A percentile compares a stretch with the other conserved stretches of the same genome.
These are phyloP conservation scores for Trichopria drosophilae DNA, from an alignment of 2,888 invertebrate species.

Conservation along the genomic window DNA sequence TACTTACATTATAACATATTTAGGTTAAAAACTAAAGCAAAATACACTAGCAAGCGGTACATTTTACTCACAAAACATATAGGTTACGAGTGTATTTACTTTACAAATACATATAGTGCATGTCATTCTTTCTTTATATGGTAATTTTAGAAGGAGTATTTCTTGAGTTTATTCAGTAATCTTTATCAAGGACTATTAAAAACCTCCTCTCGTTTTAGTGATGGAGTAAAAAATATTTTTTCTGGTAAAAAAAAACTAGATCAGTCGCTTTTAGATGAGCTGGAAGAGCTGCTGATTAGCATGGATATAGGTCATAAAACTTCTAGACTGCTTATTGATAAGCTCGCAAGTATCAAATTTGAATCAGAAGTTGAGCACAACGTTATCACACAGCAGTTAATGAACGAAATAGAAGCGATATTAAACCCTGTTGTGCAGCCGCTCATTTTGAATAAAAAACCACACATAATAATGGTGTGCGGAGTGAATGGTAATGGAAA, in stretches of 20 bases:
- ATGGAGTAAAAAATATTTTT: constrained; percentile 14
- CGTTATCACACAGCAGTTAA: constrained; percentile 9
- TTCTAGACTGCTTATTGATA: constrained; percentile 11
- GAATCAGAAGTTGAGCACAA: constrained; percentile 14
- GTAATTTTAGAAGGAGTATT: constrained; percentile 13
- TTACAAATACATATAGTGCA: constrained; percentile 16
- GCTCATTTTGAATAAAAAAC: constrained; percentile 12
- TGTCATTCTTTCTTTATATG: constrained; percentile 12
- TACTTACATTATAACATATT: constrained; percentile 16
- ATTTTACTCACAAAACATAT: constrained; percentile 8
- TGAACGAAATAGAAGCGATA: constrained; percentile 16
- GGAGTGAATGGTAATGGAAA: constrained; percentile 20
- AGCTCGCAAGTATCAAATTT: constrained; percentile 15
- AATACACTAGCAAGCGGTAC: constrained; percentile 3
- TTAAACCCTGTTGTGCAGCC: constrained; percentile 13
- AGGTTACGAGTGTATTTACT: constrained; percentile 9
- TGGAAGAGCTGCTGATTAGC: constrained; percentile 16
- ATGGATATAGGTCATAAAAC: constrained; percentile 17
- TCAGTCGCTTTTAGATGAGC: constrained; percentile 18
- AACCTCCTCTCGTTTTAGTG: constrained; percentile 15
- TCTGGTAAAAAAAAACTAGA: constrained; percentile 18
- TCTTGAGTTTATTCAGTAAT: constrained; percentile 15
- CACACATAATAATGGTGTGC: constrained; percentile 16
- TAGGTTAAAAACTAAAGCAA: constrained; percentile 22
- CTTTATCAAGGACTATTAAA: constrained; percentile 15